Evolutionary conservation across 2,113 vertebrate species (phyloP), one percentile per base, ranked within the genome.

Genomic region (Dunckerocampus dactyliophorus): DNA sequence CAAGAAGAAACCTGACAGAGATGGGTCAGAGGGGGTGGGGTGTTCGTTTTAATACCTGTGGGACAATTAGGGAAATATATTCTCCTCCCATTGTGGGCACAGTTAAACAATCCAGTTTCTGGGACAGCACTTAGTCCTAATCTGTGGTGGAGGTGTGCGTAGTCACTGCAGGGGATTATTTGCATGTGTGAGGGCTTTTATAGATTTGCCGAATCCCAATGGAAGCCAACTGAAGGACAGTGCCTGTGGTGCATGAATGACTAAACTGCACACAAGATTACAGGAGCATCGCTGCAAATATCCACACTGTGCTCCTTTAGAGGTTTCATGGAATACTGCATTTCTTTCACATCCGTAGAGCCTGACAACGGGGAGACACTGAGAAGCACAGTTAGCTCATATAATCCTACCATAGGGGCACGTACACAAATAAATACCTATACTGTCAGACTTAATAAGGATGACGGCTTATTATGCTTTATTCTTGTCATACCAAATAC

Each of bases 71-170:
- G 20, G 24, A 47, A n/a, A 19, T 19, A 47, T 15, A 22, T n/a
- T 17, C 14, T 47, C 22, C 14, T 17, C 56, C 22, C 42, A 34
- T 34, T 28, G 17, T 28, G 37, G 54, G n/a, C 54, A 42, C 39
- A 3, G 34, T 56, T 8, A 20, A 55, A 21, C 54, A 14, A 21
- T 56, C 20, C 47, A 24, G 22, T 68, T 75, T 76, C 50, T 69
- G 52, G 62, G 37, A 43, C 62, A 69, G 34, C 47, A 55, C 22
- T 65, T 64, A 72, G 62, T 70, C 75, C 65, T 67, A 49, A 21
- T 56, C 10, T 3, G 22, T 43, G 57, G 16, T 5, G 1, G 14
- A 21, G 46, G 45, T 60, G 56, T 50, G 22, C 22, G 16, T 55
- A 52, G 46, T 77, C 47, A 60, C 20, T 37, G 53, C 54, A 8